Base-by-base conservation (phyloP, 2,888 invertebrate genomes). In the Graphium colonna region DNA sequence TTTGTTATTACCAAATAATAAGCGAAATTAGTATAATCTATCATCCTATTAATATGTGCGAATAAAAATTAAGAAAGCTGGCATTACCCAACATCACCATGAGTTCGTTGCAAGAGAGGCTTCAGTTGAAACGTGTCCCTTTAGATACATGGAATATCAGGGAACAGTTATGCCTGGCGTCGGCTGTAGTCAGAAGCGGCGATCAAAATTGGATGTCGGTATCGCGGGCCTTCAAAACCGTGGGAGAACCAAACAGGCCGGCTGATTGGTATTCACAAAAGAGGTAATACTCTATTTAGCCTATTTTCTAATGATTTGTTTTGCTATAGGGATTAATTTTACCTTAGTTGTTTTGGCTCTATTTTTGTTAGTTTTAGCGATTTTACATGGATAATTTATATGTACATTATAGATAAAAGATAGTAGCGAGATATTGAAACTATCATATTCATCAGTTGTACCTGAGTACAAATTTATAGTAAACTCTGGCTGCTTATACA, bases 121-220 rank as follows among this genome's bases (percentile, higher is more conserved):
- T 89, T 15, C 89, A 88, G 60, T 52, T 93, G n/a, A 95, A 94
- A 79, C 90, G 95, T 3, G 91, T 92, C 42, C 94, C 95, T 0
- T 76, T 95, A 21, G 97, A 97, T 68, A 93, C 93, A 40, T 98
- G 98, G 98, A 95, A 95, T 31, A 91, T 93, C 0, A 91, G 95
- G 4, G 98, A 98, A 67, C 95, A 96, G 75, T 77, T 98, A 60
- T 95, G 95, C 65, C 80, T 98, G 41, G 97, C 96, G 0, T 96
- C 96, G 0, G 95, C 97, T 1, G 95, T 98, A 8, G 86, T 94
- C 38, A 91, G 95, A 69, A 95, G 94, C 68, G 97, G 97, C 0
- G 97, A 97, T 75, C 96, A 96, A 76, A 96, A 98, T 79, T 97
- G 97, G 97, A 94, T 96, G 91, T 94, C 96, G 0, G 96, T 97